Percentiles rank a stretch among this genome's conserved stretches.
phyloP scores from a whole-genome alignment of 37 sponge, comb jelly and placozoan genomes.

The Eunapius fragilis region DNA sequence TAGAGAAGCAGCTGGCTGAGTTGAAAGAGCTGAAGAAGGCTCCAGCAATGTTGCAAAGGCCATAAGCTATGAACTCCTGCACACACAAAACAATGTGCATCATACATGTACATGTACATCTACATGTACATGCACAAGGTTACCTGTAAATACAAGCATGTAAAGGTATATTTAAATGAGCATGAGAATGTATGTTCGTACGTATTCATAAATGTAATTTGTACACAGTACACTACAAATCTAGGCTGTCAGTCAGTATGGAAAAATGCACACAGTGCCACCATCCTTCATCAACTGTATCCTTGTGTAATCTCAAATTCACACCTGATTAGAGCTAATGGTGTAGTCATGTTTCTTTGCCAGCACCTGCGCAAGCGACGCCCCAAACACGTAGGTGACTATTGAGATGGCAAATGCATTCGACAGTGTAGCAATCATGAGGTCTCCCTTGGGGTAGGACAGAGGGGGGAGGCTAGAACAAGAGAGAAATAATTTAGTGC shows the following conservation, averaged over 20 bases:
- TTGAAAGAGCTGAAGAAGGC: conserved; percentile 75
- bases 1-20: conserved; percentile 73
- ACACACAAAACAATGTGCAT: neutral
- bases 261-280: no score
- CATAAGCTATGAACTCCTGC: conserved; percentile 86
- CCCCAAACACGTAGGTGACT: conserved; percentile 60
- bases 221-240: no score
- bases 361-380: conserved; percentile 72
- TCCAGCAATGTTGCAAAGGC: conserved; percentile 64
- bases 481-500: neutral
- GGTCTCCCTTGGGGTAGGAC: conserved; percentile 27
- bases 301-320: no score
- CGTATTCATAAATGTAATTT: no score
- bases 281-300: no score
- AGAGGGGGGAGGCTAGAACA: conserved; percentile 47
- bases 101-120: no score
- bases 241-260: no score
- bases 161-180: no score
- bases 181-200: no score
- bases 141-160: no score
- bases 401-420: conserved; percentile 75
- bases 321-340: conserved; percentile 54
- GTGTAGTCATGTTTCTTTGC: conserved; percentile 60
- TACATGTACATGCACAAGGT: no score
- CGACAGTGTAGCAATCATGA: conserved; percentile 38